Conservation (phyloP, 2,888 invertebrate species). For the Marronus borbonicus region DNA sequence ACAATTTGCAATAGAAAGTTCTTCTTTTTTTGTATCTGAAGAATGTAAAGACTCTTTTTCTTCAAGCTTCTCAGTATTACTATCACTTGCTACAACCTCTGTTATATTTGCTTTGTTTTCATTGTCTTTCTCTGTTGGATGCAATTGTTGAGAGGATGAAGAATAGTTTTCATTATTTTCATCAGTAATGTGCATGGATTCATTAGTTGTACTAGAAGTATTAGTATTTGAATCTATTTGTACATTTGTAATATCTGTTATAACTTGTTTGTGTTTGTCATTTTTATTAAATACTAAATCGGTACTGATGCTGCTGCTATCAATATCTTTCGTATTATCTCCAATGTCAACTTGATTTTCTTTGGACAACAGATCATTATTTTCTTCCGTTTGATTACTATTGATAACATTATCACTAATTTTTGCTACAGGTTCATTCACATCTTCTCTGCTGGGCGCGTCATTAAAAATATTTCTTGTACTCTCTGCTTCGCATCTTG, state of each 20-base stretch:
- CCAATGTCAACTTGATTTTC: not conserved
- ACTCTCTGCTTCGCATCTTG: not conserved
- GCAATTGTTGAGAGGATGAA: too few species aligned
- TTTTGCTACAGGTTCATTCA: constrained; percentile 14
- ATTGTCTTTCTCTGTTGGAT: too few species aligned
- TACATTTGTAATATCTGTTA: not conserved
- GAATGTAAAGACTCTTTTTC: too few species aligned
- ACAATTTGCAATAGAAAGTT: too few species aligned
- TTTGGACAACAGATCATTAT: constrained; percentile 4
- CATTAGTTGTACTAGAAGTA: too few species aligned
- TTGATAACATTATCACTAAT: constrained; percentile 24
- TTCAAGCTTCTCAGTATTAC: too few species aligned
- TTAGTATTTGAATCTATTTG: not conserved
- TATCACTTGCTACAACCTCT: too few species aligned
- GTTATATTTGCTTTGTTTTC: too few species aligned
- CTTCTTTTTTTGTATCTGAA: too few species aligned
- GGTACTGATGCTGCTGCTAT: not conserved
- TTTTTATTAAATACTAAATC: not conserved
- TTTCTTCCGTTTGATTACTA: constrained; percentile 14
- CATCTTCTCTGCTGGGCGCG: constrained; percentile 36
- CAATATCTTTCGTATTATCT: not conserved
- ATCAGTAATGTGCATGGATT: too few species aligned
- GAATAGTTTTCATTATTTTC: too few species aligned
- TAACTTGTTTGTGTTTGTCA: not conserved
- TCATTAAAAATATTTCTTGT: constrained; percentile 1